Conservation (phyloP, 1,140 invertebrate genomes). For the Dryas iulia region DNA sequence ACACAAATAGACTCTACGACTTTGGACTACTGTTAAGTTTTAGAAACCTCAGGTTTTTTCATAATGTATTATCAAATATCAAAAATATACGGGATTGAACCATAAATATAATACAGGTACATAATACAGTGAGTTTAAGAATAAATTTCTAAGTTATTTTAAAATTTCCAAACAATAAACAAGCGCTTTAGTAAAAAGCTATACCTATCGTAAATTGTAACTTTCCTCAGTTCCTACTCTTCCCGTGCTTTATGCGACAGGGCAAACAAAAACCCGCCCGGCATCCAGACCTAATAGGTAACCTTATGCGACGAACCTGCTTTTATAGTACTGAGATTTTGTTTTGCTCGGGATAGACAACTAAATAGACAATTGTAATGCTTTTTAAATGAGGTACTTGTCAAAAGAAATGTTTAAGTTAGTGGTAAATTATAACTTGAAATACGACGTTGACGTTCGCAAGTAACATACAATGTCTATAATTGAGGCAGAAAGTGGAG, state of each 20-base stretch:
- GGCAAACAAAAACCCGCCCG: slow-evolving; percentile 44
- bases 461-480: neutral
- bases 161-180: neutral
- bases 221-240: slow-evolving; percentile 14
- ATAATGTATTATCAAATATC: no score
- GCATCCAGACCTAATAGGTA: slow-evolving; percentile 56
- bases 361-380: no score
- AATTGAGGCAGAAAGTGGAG: neutral
- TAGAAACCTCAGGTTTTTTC: no score
- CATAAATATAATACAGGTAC: no score
- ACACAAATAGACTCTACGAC: no score
- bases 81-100: no score
- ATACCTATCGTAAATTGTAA: slow-evolving; percentile 13
- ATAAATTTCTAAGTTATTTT: neutral
- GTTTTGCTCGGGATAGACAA: slow-evolving; percentile 4
- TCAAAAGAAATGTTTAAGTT: no score
- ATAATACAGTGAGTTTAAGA: no score
- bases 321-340: slow-evolving; percentile 40
- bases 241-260: slow-evolving; percentile 40
- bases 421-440: no score
- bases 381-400: no score
- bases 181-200: neutral
- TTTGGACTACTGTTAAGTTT: no score
- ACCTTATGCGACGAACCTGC: slow-evolving; percentile 49
- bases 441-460: no score